phyloP scores from a whole-genome alignment of 1,140 invertebrate genomes.

The Ceratoteleas bidentatus region DNA sequence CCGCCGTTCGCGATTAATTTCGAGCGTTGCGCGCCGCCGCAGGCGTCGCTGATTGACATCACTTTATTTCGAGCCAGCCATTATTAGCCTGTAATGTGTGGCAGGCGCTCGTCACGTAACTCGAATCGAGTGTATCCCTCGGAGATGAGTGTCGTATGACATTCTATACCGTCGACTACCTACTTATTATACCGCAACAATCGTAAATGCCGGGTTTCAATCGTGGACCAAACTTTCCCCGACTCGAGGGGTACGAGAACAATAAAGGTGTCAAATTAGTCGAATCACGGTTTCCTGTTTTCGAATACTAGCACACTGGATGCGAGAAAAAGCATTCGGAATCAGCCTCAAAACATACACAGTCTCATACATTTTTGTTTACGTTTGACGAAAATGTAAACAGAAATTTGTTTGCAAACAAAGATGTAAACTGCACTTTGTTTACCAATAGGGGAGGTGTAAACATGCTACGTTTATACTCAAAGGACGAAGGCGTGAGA shows the following conservation, averaged over 20 bases:
- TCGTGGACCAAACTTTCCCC: constrained; percentile 28
- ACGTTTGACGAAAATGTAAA: no score
- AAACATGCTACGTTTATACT: no score
- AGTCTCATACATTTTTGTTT: no score
- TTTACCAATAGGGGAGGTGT: no score
- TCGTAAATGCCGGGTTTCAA: constrained; percentile 62
- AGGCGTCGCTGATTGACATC: constrained; percentile 7
- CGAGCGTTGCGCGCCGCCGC: constrained; percentile 1
- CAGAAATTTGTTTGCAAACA: no score
- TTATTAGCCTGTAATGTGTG: constrained; percentile 33
- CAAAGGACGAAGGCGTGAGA: no score
- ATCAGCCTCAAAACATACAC: no score
- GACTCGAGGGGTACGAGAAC: constrained; percentile 1
- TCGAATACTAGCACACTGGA: background rate
- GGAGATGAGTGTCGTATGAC: constrained; percentile 61
- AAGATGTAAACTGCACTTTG: no score
- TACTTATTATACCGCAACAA: constrained; percentile 73
- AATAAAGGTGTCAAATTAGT: constrained; percentile 49
- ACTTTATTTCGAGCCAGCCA: constrained; percentile 40
- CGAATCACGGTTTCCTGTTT: constrained; percentile 21
- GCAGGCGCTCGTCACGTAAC: constrained; percentile 48
- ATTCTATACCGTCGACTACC: constrained; percentile 62
- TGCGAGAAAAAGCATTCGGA: background rate
- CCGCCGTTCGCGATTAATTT: constrained; percentile 31
- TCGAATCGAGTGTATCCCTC: constrained; percentile 50